Evolutionary conservation across 2,888 invertebrate genomes (phyloP).

Genomic region (Stomorhina lunata): DNA sequence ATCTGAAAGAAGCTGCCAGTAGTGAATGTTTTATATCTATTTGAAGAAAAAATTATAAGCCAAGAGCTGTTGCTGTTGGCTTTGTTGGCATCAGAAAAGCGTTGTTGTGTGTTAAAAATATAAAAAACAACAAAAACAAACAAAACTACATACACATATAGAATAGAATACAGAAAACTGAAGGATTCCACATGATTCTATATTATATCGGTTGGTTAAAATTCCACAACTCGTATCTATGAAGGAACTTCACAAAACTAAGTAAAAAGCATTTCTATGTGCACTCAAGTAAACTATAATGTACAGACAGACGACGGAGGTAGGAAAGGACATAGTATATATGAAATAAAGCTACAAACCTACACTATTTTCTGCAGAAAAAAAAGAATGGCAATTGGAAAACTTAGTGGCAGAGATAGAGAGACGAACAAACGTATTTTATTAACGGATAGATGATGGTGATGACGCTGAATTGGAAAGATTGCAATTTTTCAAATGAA

Average conservation of each 20-base stretch:
- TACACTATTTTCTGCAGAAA: not conserved
- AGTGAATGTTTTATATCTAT: slow-evolving; percentile 1
- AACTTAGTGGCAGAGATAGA: not conserved
- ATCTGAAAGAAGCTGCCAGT: slow-evolving; percentile 12
- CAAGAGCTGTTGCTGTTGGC: slow-evolving; percentile 63
- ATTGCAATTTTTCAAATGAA: slow-evolving; percentile 53
- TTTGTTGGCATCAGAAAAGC: slow-evolving; percentile 61
- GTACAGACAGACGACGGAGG: slow-evolving; percentile 7
- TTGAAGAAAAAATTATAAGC: slow-evolving; percentile 54
- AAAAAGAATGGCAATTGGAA: not conserved
- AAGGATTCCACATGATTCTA: not conserved
- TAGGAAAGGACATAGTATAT: not conserved
- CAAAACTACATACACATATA: not conserved
- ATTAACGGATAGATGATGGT: slow-evolving; percentile 2
- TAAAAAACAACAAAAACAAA: not conserved
- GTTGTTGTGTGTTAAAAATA: slow-evolving; percentile 40
- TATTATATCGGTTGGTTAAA: slow-evolving; percentile 48
- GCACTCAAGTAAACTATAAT: slow-evolving; percentile 57
- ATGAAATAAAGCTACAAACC: not conserved
- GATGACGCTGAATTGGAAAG: slow-evolving; percentile 39
- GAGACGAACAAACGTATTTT: not conserved
- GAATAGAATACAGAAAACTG: not conserved
- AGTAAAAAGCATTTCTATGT: slow-evolving; percentile 56
- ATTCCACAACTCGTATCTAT: too few relatives aligned
- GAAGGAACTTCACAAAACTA: too few relatives aligned